Percentiles rank a stretch among this genome's conserved stretches.
These are phyloP conservation scores for Patella caerulea DNA, from an alignment of 2,888 invertebrate species.

Conservation along the genomic window DNA sequence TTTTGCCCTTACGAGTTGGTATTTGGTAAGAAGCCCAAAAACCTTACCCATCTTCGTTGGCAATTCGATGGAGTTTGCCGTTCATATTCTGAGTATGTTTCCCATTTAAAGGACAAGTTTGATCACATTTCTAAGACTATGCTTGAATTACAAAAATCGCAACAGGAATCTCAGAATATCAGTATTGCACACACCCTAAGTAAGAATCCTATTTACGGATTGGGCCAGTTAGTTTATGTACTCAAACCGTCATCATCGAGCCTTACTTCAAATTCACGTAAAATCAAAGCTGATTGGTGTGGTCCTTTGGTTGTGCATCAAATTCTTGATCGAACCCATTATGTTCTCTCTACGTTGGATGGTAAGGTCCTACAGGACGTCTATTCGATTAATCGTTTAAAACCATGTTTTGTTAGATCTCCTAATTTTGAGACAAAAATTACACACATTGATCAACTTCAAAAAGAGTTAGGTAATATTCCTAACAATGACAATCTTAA, in stretches of 20 bases:
- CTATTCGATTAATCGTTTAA: not conserved
- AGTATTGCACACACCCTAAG: not conserved
- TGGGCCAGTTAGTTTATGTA: not conserved
- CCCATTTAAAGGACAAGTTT: constrained; percentile 1
- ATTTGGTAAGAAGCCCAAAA: not conserved
- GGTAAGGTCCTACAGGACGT: not conserved
- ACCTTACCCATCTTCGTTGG: not conserved
- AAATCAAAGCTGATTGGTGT: constrained; percentile 7
- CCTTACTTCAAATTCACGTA: not conserved
- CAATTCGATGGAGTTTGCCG: not conserved
- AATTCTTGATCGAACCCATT: constrained; percentile 9
- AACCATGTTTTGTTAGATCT: constrained; percentile 4
- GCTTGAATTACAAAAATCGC: not conserved
- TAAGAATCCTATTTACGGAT: not conserved
- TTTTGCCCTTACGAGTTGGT: not conserved
- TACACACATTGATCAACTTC: not conserved
- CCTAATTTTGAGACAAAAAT: not conserved
- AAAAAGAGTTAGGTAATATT: not conserved
- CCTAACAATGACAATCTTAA: not conserved
- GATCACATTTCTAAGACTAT: not conserved
- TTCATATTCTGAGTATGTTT: not conserved
- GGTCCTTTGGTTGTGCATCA: constrained; percentile 4
- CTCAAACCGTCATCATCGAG: not conserved
- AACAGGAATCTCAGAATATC: constrained; percentile 8
- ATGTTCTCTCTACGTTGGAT: not conserved